Base-by-base conservation (phyloP, 2,113 vertebrate genomes). In the Lota lota region DNA sequence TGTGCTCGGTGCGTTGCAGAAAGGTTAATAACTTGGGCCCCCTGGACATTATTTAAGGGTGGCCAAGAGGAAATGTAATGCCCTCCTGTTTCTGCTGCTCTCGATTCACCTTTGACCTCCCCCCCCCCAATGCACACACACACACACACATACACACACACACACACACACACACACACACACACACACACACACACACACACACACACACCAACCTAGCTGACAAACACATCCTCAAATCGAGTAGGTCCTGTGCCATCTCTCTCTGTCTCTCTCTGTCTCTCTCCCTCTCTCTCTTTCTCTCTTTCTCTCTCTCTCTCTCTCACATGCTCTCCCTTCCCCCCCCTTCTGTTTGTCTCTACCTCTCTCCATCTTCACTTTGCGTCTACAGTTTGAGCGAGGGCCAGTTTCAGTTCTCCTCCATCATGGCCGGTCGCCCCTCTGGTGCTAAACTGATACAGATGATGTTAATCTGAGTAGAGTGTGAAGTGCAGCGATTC, bases 1-100 rank as follows among this genome's bases (percentile, higher is more conserved):
- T 33, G 28, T 33, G 28, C 28, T 33, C 28, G 28, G 28, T 33
- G 28, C 28, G 87, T 81, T 90, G 90, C 86, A 87, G 85, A 88
- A 83, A 92, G 92, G 92, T 93, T 93, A 93, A 93, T 93, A 91
- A 92, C 90, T 87, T 88, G 89, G 86, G 89, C 91, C 87, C 89
- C 75, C 71, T 33, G 79, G 91, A 91, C 89, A 90, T 93, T 91
- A 92, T 92, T 93, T 92, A 90, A 87, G 82, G 56, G 84, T 73
- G 74, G 81, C 79, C 76, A 78, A 75, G 77, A 83, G 84, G 86
- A 91, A 91, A 86, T 86, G 86, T 89, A 87, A 86, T 77, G 78
- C 77, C 85, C 79, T 69, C 80, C 83, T 84, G 83, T 88, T 91
- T 89, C 85, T 90, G 83, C 87, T 87, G 83, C 86, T 87, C 85